Evolutionary conservation across 2,888 invertebrate species (phyloP).

Genomic region (Troglohyphantes excavatus): DNA sequence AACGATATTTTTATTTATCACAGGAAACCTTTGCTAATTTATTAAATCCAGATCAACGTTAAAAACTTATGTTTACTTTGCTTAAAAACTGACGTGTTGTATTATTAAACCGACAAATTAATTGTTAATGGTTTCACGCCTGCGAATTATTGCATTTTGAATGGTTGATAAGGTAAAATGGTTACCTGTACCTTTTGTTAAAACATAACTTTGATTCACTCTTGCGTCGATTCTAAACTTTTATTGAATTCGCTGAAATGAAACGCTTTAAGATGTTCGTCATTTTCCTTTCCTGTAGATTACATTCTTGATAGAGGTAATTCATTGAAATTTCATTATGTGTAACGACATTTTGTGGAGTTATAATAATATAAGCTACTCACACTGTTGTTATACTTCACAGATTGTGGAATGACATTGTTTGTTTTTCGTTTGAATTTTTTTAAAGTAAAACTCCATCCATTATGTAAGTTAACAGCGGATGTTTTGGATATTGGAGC

Average conservation of each 20-base stretch:
- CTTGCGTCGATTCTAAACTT: not conserved
- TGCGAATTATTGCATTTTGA: too few species aligned
- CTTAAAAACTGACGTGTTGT: too few species aligned
- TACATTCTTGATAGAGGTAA: slow-evolving; percentile 50
- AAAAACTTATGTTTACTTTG: too few species aligned
- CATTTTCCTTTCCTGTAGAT: slow-evolving; percentile 49
- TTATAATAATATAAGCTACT: slow-evolving; percentile 6
- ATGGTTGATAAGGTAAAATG: too few species aligned
- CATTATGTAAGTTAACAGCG: slow-evolving; percentile 12
- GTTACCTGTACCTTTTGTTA: too few species aligned
- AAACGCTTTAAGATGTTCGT: slow-evolving; percentile 38
- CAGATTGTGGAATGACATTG: slow-evolving; percentile 30
- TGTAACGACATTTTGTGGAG: slow-evolving; percentile 42
- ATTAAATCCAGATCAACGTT: too few species aligned
- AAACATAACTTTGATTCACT: not conserved
- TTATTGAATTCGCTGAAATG: slow-evolving; percentile 41
- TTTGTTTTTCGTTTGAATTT: slow-evolving; percentile 36
- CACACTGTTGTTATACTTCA: slow-evolving; percentile 24
- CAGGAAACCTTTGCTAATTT: too few species aligned
- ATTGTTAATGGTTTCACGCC: too few species aligned
- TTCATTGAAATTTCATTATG: slow-evolving; percentile 58
- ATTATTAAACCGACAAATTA: too few species aligned
- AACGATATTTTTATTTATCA: too few species aligned
- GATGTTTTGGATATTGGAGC: slow-evolving; percentile 33
- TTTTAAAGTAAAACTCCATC: slow-evolving; percentile 30